phyloP scores from a whole-genome alignment of 2,888 invertebrate species.

The Catocala sponsa region DNA sequence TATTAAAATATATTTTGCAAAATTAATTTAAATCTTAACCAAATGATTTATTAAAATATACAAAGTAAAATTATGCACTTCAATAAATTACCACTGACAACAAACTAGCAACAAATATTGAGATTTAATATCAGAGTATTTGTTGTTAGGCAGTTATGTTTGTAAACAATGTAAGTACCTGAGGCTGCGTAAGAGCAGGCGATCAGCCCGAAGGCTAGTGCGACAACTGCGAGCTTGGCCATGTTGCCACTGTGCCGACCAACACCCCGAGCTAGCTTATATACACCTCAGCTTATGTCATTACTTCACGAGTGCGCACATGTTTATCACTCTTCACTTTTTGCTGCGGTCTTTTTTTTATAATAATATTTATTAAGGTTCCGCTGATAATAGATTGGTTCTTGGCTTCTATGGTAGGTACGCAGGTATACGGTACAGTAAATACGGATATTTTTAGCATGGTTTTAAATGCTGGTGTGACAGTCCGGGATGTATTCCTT shows the following conservation, averaged over 20 bases:
- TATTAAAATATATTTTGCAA: too few relatives aligned
- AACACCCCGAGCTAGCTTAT: constrained; percentile 54
- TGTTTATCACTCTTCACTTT: constrained; percentile 73
- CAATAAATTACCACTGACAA: too few relatives aligned
- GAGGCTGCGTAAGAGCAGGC: constrained; percentile 72
- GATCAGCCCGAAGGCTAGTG: constrained; percentile 71
- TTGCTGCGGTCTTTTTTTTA: constrained; percentile 61
- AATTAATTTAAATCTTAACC: too few relatives aligned
- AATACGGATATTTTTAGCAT: too few relatives aligned
- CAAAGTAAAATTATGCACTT: too few relatives aligned
- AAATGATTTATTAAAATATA: too few relatives aligned
- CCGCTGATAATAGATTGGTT: constrained; percentile 25
- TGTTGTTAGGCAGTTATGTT: constrained; percentile 11
- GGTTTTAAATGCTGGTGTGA: too few relatives aligned
- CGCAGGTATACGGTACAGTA: too few relatives aligned
- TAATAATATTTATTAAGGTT: constrained; percentile 51
- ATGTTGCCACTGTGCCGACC: constrained; percentile 64
- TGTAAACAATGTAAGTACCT: constrained; percentile 58
- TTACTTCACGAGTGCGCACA: constrained; percentile 55
- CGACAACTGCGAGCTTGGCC: constrained; percentile 71
- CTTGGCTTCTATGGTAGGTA: background rate
- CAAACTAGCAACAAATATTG: too few relatives aligned
- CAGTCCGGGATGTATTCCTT: too few relatives aligned
- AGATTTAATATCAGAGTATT: too few relatives aligned
- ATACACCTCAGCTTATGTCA: constrained; percentile 72